Evolutionary conservation across 64 coral and sea anemone genomes (phyloP).

Genomic region (Astreopora myriophthalma): DNA sequence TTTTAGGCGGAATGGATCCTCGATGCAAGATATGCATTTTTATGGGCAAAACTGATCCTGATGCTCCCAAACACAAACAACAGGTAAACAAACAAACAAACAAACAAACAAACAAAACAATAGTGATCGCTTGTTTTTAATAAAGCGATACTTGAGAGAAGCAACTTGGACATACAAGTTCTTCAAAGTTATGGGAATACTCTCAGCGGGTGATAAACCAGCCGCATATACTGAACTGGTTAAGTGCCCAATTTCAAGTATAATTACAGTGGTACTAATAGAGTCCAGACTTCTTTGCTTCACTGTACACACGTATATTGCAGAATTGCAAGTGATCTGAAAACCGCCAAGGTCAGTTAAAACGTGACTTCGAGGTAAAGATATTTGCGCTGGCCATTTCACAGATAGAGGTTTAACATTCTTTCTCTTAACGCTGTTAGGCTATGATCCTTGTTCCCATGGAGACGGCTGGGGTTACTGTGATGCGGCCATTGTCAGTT

Average conservation of each 20-base stretch:
- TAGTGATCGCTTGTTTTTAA: background rate
- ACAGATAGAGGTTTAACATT: background rate
- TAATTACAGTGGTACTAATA: too few relatives aligned
- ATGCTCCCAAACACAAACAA: slow-evolving; percentile 83
- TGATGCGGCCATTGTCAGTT: slow-evolving; percentile 83
- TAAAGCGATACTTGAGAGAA: too few relatives aligned
- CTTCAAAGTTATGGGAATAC: too few relatives aligned
- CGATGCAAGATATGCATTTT: slow-evolving; percentile 89
- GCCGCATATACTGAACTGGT: too few relatives aligned
- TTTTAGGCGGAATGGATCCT: slow-evolving; percentile 87
- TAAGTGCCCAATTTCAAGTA: too few relatives aligned
- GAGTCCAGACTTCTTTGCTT: too few relatives aligned
- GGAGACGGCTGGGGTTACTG: slow-evolving; percentile 78
- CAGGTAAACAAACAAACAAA: slow-evolving; percentile 60
- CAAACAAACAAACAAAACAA: background rate
- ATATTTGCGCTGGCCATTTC: background rate
- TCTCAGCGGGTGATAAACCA: too few relatives aligned
- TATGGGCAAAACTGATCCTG: slow-evolving; percentile 97
- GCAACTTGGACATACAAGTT: too few relatives aligned
- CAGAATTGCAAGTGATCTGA: too few relatives aligned
- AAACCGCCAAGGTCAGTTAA: too few relatives aligned
- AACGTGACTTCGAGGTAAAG: too few relatives aligned
- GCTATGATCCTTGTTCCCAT: slow-evolving; percentile 98
- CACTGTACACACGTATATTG: too few relatives aligned
- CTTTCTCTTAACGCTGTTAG: slow-evolving; percentile 1